Base-by-base conservation (phyloP, 2,113 vertebrate genomes). In the Nerophis ophidion region DNA sequence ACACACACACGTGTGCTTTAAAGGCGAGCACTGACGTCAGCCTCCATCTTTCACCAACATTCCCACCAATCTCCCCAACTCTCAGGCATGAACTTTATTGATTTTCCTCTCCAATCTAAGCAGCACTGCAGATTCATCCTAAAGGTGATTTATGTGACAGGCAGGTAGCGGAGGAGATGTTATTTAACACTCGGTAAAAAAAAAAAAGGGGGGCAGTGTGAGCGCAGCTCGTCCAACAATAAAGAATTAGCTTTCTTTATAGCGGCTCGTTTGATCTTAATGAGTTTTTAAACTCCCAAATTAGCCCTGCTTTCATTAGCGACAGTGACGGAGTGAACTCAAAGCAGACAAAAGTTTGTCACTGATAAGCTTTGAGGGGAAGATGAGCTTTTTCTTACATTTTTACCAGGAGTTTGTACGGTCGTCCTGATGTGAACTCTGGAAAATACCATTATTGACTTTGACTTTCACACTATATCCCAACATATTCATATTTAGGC, bases 311-410 rank as follows among this genome's bases (percentile, higher is more conserved):
- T 11, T 50, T 70, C 10, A 48, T 59, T 48, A 34, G 51, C 16
- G 40, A 47, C 33, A 16, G 34, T 1, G 9, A 70, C 53, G 4
- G 8, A 10, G 33, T 46, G 13, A 60, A 65, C 44, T 57, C 9
- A 66, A 35, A 54, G 33, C 17, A 46, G 57, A 65, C 7, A 60
- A 34, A 15, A 13, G 13, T 51, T 62, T 63, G 45, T n/a, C 44
- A 15, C n/a, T 26, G 52, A 60, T 48, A 46, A 59, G 46, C 33
- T 13, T 7, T 36, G 46, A 10, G 36, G 34, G 12, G 58, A 54
- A 48, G 14, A 34, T 19, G 48, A 3, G 51, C 40, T 44, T 44
- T 44, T 44, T 44, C 40, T 44, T 4, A 6, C 40, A 12, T 4
- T 44, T 11, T 3, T 44, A 3, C 40, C 12, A 44, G 11, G 11